Percentiles rank a stretch among this genome's conserved stretches.
Evolutionary conservation across 2,797 vertebrate genomes (phyloP).

Genomic region (Bufotes viridis): DNA sequence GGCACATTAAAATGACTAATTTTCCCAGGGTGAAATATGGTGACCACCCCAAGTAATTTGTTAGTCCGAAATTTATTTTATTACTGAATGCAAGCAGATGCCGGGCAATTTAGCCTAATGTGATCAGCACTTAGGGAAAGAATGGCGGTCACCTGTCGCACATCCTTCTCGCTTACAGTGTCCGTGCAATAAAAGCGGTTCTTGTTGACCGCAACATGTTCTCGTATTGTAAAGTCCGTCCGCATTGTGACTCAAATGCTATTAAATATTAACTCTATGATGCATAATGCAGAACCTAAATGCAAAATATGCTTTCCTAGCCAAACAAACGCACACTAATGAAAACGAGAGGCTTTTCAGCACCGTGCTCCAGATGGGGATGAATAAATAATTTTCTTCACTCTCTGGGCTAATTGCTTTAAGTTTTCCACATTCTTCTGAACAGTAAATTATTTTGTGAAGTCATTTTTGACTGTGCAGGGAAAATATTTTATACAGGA

Average conservation of each 20-base stretch:
- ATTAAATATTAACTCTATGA: conserved; percentile 55
- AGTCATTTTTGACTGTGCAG: background rate
- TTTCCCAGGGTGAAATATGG: conserved; percentile 34
- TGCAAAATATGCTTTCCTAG: conserved; percentile 43
- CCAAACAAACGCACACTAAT: conserved; percentile 60
- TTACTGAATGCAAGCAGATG: conserved; percentile 38
- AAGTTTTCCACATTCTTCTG: conserved; percentile 31
- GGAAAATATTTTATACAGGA: background rate
- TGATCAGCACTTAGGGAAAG: conserved; percentile 34
- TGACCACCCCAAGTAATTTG: conserved; percentile 25
- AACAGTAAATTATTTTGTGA: conserved; percentile 24
- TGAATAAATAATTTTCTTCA: conserved; percentile 53
- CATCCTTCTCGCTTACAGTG: conserved; percentile 17
- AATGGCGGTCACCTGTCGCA: background rate
- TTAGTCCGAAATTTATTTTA: conserved; percentile 31
- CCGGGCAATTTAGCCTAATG: conserved; percentile 25
- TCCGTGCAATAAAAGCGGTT: background rate
- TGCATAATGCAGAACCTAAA: conserved; percentile 47
- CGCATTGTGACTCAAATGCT: conserved; percentile 39
- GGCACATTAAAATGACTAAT: background rate
- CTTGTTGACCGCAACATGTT: conserved; percentile 43
- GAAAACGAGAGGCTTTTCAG: conserved; percentile 45
- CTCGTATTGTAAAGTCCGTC: conserved; percentile 19
- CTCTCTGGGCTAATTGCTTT: conserved; percentile 31
- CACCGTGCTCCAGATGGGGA: conserved; percentile 47